Evolutionary conservation across 2,797 vertebrate genomes (phyloP), one percentile per base, ranked within the genome.

Genomic region (Takifugu rubripes): DNA sequence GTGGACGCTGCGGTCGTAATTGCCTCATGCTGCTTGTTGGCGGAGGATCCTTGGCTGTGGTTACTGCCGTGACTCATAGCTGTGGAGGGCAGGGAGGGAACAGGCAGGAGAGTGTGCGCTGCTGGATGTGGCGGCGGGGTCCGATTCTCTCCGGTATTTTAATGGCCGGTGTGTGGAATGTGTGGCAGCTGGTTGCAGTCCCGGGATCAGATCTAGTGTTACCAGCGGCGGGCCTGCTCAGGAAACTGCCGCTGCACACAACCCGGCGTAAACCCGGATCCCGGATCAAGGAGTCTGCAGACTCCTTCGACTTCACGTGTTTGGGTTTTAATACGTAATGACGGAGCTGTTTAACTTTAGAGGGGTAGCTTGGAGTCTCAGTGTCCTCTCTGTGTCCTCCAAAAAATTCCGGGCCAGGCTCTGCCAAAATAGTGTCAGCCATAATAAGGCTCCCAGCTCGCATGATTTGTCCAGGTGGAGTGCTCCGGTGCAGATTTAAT

Each of bases 121-220:
- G 33, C 75, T 66, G 70, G 72, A 81, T 76, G 79, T 64, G 59
- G 77, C 16, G 71, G 66, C 26, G 72, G 73, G 69, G 64, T 87
- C 80, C 75, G 84, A 84, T 82, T 88, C 77, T 78, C 78, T 88
- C 74, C 75, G 89, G 90, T 91, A 92, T 92, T 92, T 94, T 92
- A 93, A 92, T 92, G 89, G 86, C 84, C 73, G 72, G 74, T 60
- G 84, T 87, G 79, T 85, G 91, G 91, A 94, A 93, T 93, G 90
- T 68, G 83, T 78, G 87, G 90, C 85, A 91, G 91, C 89, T 91
- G 86, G 91, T 85, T 17, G 26, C 66, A 26, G 79, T 78, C 79
- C 66, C 77, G 70, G 87, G 78, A 81, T 83, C 79, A 66, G 64
- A 78, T 90, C 88, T 92, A 87, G 86, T 89, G 82, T 92, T 91